Base-by-base conservation (phyloP, 2,113 vertebrate species). In the Tupaia chinensis region DNA sequence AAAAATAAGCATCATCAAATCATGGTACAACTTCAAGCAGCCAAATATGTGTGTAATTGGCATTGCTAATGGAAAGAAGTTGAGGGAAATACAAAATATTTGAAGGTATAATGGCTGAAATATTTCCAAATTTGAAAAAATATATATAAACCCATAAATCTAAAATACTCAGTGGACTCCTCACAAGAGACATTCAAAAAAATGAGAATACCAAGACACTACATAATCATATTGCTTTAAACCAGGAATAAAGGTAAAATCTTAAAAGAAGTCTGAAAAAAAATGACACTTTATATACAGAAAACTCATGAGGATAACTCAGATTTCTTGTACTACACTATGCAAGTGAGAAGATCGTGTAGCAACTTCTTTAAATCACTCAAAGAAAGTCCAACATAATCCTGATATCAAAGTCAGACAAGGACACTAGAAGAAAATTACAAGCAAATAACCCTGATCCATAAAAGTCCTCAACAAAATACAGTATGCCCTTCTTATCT, bases 61-160 rank as follows among this genome's bases (percentile, higher is more conserved):
- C 84, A 22, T 80, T 4, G 0, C 20, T 29, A 78, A 83, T 66
- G 72, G 11, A 70, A 72, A 44, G n/a, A 78, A 17, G 14, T 2
- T 29, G 68, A 1, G 63, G 1, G 19, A 12, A 22, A 74, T 15
- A 44, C 16, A 79, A 95, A 70, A 88, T 65, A 93, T 53, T 80
- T 97, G 27, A 83, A 93, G 53, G 93, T 93, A 34, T 12, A 79
- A 79, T 58, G 17, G 1, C 60, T 89, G 15, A 78, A 65, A 19
- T 89, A 85, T 85, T 85, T 95, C 66, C 32, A 86, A 87, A 87
- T 17, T 88, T n/a, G 8, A 78, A 63, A 29, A 82, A 87, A 65
- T 4, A 44, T 44, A 60, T 83, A 20, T 27, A 63, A 85, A 69
- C 17, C 19, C 29, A 29, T 15, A 68, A 23, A 87, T 53, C 34